A percentile compares a stretch with the other conserved stretches of the same genome.
Conservation (phyloP, 2,113 vertebrate genomes). For the Notothenia coriiceps region DNA sequence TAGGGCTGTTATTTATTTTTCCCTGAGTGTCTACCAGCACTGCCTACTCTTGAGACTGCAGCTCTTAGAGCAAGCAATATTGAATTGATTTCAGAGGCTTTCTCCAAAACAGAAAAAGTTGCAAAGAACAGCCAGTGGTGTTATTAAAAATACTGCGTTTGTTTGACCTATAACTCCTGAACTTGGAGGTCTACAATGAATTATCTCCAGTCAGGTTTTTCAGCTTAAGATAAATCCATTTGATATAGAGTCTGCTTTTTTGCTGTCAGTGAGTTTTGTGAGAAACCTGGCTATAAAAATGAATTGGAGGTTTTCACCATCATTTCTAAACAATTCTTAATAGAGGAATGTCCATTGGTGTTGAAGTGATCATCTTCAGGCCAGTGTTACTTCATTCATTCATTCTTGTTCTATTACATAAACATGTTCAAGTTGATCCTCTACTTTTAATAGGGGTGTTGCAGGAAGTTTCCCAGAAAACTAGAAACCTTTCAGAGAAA, state of each 20-base stretch:
- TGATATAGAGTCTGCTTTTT: slow-evolving; percentile 18
- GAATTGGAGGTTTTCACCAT: slow-evolving; percentile 9
- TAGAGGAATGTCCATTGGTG: neutral
- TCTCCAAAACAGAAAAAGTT: slow-evolving; percentile 7
- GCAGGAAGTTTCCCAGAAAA: too few relatives aligned
- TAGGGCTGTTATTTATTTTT: neutral
- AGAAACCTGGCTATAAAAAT: slow-evolving; percentile 10
- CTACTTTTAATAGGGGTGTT: neutral
- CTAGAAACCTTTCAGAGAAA: neutral
- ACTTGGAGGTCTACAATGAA: slow-evolving; percentile 11
- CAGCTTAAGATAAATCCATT: slow-evolving; percentile 23
- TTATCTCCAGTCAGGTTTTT: slow-evolving; percentile 21
- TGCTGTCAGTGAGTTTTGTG: neutral
- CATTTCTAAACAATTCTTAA: neutral
- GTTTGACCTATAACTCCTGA: slow-evolving; percentile 17
- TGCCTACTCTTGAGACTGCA: neutral
- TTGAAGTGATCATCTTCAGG: neutral
- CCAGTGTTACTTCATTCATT: neutral
- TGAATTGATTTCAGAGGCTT: neutral
- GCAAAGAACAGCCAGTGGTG: slow-evolving; percentile 18
- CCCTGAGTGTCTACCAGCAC: neutral
- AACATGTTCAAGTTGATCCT: neutral
- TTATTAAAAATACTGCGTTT: neutral
- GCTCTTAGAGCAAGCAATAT: neutral
- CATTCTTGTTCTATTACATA: neutral